Evolutionary conservation across 92 coral and sea anemone species (phyloP), one percentile per base, ranked within the genome.

Genomic region (Paramuricea clavata): DNA sequence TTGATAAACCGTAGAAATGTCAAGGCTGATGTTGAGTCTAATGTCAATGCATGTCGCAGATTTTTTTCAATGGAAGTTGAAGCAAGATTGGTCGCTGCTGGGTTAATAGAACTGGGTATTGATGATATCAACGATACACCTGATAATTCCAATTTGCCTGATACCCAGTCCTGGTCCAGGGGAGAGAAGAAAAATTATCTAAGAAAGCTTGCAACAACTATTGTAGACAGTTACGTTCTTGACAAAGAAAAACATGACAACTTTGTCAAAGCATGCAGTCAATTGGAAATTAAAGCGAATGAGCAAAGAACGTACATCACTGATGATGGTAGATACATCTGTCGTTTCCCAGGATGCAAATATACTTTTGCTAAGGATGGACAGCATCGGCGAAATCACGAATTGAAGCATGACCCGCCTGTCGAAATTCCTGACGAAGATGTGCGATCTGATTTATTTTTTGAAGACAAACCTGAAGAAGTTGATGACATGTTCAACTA

Each of bases 1-100:
- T n/a, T n/a, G n/a, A n/a, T n/a, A n/a, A n/a, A n/a, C n/a, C n/a
- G n/a, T n/a, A n/a, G n/a, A n/a, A n/a, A n/a, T n/a, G n/a, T n/a
- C n/a, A n/a, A n/a, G n/a, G n/a, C n/a, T n/a, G n/a, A n/a, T n/a
- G n/a, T n/a, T n/a, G n/a, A n/a, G 2, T 61, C 89, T 7, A 92
- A 93, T 39, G 96, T 90, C 15, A 93, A 91, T 88, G 83, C 96
- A 22, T 91, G 96, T 60, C 78, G 91, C 5, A 86, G 96, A 62
- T 93, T 93, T 54, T 89, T 93, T 47, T 90, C n/a, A n/a, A n/a
- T n/a, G n/a, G n/a, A n/a, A n/a, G n/a, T n/a, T n/a, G n/a, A n/a
- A n/a, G n/a, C n/a, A 8, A 78, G 90, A 35, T 76, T 93, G 2
- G 64, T 86, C 83, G 87, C 96, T 86, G 96, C 91, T 70, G 93